Percentiles rank a stretch among this genome's conserved stretches.
Evolutionary conservation across 2,888 invertebrate species (phyloP).

Genomic region (Plemyria rubiginata): DNA sequence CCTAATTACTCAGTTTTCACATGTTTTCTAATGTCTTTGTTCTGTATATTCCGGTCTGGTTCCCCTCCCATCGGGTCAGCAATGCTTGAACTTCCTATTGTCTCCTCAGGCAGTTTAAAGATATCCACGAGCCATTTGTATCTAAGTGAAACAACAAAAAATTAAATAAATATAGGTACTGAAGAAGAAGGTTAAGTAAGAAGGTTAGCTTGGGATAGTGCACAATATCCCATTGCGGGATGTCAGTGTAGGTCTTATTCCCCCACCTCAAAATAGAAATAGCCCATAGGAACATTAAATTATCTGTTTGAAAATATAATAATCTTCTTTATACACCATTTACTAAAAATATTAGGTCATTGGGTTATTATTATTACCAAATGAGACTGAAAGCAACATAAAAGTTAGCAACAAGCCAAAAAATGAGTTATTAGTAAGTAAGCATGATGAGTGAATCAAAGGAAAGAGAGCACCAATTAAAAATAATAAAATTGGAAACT

Average conservation of each 20-base stretch:
- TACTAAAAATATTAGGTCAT: not conserved
- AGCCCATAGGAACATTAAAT: too few species aligned
- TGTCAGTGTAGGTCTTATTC: not conserved
- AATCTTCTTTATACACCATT: too few species aligned
- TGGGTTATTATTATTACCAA: conserved; percentile 22
- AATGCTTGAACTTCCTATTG: conserved; percentile 40
- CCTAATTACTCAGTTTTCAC: conserved; percentile 49
- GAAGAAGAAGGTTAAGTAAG: too few species aligned
- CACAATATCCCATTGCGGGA: too few species aligned
- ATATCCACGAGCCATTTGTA: conserved; percentile 73
- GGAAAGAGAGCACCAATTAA: conserved; percentile 4
- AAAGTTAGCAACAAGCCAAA: conserved; percentile 25
- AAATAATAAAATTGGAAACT: too few species aligned
- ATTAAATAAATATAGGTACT: not conserved
- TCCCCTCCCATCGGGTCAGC: conserved; percentile 41
- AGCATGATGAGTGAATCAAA: conserved; percentile 27
- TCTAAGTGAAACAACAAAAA: conserved; percentile 55
- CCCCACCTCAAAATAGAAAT: not conserved
- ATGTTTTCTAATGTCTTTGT: conserved; percentile 43
- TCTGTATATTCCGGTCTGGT: conserved; percentile 40
- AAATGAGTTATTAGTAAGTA: conserved; percentile 25
- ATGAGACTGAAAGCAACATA: conserved; percentile 31
- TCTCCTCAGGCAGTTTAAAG: conserved; percentile 61
- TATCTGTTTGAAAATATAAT: too few species aligned
- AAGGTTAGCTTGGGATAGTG: too few species aligned